Base-by-base conservation (phyloP, 2,888 invertebrate genomes). In the Drosophila eohydei region DNA sequence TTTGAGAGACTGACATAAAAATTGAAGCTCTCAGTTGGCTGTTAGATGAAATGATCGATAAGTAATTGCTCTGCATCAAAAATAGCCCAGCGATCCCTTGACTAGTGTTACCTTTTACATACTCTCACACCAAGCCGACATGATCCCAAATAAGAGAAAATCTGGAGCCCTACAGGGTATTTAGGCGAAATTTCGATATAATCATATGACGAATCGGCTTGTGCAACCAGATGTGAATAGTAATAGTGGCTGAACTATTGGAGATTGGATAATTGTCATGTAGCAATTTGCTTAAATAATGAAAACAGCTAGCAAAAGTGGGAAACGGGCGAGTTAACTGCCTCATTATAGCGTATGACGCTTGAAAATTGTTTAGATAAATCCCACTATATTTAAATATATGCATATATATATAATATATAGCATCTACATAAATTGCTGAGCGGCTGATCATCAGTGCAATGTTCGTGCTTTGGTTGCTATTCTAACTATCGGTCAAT, bases 401-500 rank as follows among this genome's bases (percentile, higher is more conserved):
- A 32, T 43, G 9, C 14, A 32, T 36, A 38, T 9, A 7, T 32
- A 40, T 55, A 21, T 43, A 21, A 7, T 55, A 14, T 48, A 9
- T 40, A 2, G 34, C 34, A 34, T 40, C 16, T 26, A 40, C 28
- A 58, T 32, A 57, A 40, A 41, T n/a, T 54, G 9, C 38, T 32
- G 21, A 14, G 30, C 34, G 12, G 14, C 26, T 52, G 41, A 51
- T 56, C 51, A 38, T 16, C 16, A 11, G 32, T 28, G 48, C 41
- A 32, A 36, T 46, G 28, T 8, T 43, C n/a, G 57, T 14, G 50
- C 48, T 11, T 54, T n/a, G 28, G 48, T 48, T 11, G 26, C 52
- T 14, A 26, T 71, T 68, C 50, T 63, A 69, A 68, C 69, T 79
- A 77, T 77, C 76, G 76, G 76, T 77, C 76, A 77, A 79, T 77